Evolutionary conservation across 1,140 invertebrate genomes (phyloP), one percentile per base, ranked within the genome.

Genomic region (Oryctes rhinoceros): DNA sequence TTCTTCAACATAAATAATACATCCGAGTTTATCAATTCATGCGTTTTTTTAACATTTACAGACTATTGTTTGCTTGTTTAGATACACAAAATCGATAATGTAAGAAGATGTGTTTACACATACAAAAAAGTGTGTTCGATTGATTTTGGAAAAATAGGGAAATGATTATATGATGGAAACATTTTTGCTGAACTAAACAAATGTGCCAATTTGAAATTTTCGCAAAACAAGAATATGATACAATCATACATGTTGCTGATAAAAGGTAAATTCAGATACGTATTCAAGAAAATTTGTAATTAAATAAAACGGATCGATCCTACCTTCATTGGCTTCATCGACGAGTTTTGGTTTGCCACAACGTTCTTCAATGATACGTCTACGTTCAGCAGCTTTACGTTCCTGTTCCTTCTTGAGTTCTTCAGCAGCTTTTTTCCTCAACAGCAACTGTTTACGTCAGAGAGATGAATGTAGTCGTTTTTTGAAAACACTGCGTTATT

Each of bases 341-440:
- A 97, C 88, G 88, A 94, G 92, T 90, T 97, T 97, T 80, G 96
- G 91, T 88, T 95, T 94, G 87, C 96, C 96, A 87, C 96, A 97
- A 87, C 97, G 92, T 88, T 98, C 95, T 89, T 97, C 96, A 89
- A 99, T 98, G 91, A 98, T 97, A 87, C 95, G 94, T 90, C 98
- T 98, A 88, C 98, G 96, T 89, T 99, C 98, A 83, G 97, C 96
- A 47, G 97, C 97, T 91, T 99, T 99, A 87, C 96, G 94, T 90
- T 99, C 97, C 89, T 99, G 98, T 91, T 99, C 98, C 88, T 98
- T 98, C 91, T 99, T 99, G 90, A 99, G 91, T 90, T 99, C 98
- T 90, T 99, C 98, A 85, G 98, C 98, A 87, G 98, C 98, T 93
- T 99, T 99, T 91, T 99, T 98, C 94, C 99, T 98, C 91, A 99